phyloP scores from a whole-genome alignment of 1,140 invertebrate genomes.

The Anastrepha ludens region DNA sequence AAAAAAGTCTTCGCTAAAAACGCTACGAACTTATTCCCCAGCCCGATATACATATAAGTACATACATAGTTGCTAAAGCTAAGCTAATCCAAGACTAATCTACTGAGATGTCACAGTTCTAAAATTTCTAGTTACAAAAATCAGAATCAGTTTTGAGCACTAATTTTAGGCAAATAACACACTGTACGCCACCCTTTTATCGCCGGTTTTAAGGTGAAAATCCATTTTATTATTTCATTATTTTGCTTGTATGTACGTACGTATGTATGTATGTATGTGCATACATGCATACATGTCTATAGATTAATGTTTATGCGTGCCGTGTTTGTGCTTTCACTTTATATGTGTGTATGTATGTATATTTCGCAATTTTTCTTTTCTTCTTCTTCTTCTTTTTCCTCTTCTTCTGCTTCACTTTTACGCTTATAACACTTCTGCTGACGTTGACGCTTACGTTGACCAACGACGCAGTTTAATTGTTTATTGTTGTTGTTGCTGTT shows the following conservation, averaged over 20 bases:
- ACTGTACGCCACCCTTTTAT: conserved; percentile 27
- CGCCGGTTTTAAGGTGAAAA: conserved; percentile 16
- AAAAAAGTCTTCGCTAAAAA: no score
- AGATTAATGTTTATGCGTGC: conserved; percentile 28
- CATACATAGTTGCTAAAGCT: no score
- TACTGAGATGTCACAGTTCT: no score
- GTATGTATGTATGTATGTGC: background rate
- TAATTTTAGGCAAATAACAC: background rate
- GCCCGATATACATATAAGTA: no score
- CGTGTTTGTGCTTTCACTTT: background rate
- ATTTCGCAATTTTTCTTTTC: background rate
- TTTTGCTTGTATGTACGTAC: background rate
- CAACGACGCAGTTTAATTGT: conserved; percentile 14
- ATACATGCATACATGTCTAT: background rate
- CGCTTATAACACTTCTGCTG: background rate
- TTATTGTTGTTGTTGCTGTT: conserved; percentile 11
- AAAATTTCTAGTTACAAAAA: background rate
- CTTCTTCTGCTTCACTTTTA: no score
- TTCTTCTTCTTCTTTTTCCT: no score
- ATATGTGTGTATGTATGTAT: background rate
- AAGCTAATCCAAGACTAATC: no score
- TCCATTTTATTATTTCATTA: conserved; percentile 12
- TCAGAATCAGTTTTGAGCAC: background rate
- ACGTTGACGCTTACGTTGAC: conserved; percentile 24
- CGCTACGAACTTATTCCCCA: no score